Evolutionary conservation across 2,888 invertebrate genomes (phyloP), one percentile per base, ranked within the genome.

Genomic region (Agonopterix alstromeriana): DNA sequence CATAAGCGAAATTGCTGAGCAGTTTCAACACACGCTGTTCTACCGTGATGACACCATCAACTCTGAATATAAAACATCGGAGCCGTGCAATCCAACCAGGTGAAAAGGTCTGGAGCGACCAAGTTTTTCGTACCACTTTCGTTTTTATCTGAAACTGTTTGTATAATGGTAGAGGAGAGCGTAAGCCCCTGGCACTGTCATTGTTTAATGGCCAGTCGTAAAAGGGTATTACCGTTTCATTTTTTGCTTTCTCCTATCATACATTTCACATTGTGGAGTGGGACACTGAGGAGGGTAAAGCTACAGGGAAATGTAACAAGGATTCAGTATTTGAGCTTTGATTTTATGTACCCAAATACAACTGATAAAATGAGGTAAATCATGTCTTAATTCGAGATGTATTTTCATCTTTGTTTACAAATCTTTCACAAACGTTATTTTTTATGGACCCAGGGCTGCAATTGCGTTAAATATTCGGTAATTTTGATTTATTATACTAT

Each of bases 161-260:
- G 51, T 44, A 49, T 61, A 58, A 61, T 60, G 58, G 43, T 53
- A 48, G 48, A 52, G 50, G 51, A 52, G 54, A 50, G 48, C 53
- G 53, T 57, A 57, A 61, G 55, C 57, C 57, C 35, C 63, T 73
- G 68, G 51, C 54, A 56, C 57, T 72, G 75, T 74, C 74, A 72
- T 70, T 75, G 73, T 73, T 77, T 76, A 77, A 77, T 73, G 69
- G 63, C 56, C 58, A 54, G 54, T 67, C 73, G 67, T 75, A 77
- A 76, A 74, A 62, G 63, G 58, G 62, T 67, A 73, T 70, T 70
- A 67, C 60, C 54, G 63, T 70, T 65, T 63, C 54, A 65, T 69
- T 69, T 71, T 70, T 70, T 68, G 61, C 54, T 60, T 63, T 56
- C 56, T 47, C 48, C 50, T 53, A 47, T 57, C 63, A 59, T 60